These are phyloP conservation scores for Acanthosepion esculentum DNA, from an alignment of 2,888 invertebrate genomes.

Conservation along the genomic window DNA sequence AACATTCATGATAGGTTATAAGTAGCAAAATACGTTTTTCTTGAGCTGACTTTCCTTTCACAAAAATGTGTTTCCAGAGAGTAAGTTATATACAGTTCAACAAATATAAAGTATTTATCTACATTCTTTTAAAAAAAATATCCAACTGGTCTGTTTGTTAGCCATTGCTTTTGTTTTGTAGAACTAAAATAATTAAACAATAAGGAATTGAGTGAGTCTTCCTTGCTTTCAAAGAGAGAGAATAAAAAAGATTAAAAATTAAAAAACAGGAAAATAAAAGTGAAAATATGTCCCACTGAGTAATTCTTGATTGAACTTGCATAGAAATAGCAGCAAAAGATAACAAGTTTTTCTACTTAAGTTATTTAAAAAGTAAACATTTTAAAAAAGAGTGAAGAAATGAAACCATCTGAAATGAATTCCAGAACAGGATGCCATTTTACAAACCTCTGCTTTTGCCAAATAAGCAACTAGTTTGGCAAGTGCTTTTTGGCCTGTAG, in stretches of 20 bases:
- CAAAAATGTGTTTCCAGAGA: too few relatives aligned
- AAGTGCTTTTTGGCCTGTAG: constrained; percentile 71
- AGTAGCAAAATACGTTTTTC: too few relatives aligned
- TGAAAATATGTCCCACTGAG: not conserved
- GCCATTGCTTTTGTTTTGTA: too few relatives aligned
- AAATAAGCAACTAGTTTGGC: constrained; percentile 71
- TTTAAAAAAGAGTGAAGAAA: not conserved
- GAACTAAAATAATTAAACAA: not conserved
- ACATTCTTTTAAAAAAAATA: too few relatives aligned
- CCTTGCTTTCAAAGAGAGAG: not conserved
- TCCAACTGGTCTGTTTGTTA: not conserved
- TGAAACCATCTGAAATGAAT: not conserved
- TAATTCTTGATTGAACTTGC: not conserved
- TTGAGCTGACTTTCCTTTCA: too few relatives aligned
- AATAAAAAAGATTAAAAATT: not conserved
- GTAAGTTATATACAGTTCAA: too few relatives aligned
- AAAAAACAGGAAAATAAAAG: not conserved
- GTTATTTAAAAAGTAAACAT: too few relatives aligned
- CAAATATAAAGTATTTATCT: not conserved
- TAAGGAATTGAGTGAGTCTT: not conserved
- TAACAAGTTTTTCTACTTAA: too few relatives aligned
- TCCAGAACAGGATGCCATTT: not conserved
- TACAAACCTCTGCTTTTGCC: constrained; percentile 70
- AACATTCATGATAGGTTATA: too few relatives aligned
- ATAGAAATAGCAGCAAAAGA: not conserved